Percentiles rank a stretch among this genome's conserved stretches.
These are phyloP conservation scores for Pogoniulus pusillus DNA, from an alignment of 2,797 vertebrate genomes.

Conservation along the genomic window DNA sequence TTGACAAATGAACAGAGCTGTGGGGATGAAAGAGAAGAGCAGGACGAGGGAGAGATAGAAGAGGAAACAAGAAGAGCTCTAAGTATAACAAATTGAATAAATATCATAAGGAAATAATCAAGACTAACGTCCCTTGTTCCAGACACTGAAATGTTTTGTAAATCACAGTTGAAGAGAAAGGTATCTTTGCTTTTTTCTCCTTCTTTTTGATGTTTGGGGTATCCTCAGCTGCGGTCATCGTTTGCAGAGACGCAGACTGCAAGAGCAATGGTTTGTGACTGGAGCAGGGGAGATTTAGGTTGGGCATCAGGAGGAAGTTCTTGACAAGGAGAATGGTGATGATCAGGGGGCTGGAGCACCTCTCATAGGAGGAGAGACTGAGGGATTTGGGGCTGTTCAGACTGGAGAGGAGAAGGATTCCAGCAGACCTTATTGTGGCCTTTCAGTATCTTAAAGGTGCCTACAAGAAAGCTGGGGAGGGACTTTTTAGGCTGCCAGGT, in stretches of 20 bases:
- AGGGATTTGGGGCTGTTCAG: no score
- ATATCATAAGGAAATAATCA: slow-evolving; percentile 79
- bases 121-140: slow-evolving; percentile 57
- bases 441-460: no score
- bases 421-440: no score
- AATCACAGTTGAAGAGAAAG: slow-evolving; percentile 7
- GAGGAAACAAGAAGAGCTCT: slow-evolving; percentile 70
- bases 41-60: slow-evolving; percentile 62
- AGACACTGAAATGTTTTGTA: slow-evolving; percentile 61
- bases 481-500: no score
- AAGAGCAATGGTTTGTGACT: no score
- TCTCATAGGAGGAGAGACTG: no score
- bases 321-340: no score
- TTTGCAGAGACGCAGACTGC: not conserved
- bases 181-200: not conserved
- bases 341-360: no score
- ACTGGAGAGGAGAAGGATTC: no score
- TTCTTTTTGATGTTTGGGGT: not conserved
- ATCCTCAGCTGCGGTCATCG: not conserved
- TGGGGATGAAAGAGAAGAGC: slow-evolving; percentile 73
- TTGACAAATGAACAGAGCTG: slow-evolving; percentile 71
- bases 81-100: slow-evolving; percentile 67
- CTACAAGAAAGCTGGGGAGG: no score
- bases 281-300: no score
- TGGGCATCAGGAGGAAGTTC: no score